These are phyloP conservation scores for Ondatra zibethicus DNA, from an alignment of 2,113 vertebrate genomes.

Conservation along the genomic window DNA sequence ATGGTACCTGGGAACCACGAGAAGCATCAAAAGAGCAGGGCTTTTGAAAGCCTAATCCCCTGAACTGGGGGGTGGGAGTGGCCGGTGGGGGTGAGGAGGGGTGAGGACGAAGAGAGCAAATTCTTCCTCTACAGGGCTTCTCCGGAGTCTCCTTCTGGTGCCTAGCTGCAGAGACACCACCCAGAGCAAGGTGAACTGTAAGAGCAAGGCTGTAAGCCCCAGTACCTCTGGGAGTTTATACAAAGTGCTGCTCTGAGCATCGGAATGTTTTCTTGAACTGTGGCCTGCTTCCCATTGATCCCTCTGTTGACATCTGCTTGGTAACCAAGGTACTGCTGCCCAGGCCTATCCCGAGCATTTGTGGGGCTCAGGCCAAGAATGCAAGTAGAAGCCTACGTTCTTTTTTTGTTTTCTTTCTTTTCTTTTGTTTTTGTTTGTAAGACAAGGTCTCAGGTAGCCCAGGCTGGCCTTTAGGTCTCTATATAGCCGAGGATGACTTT, in stretches of 20 bases:
- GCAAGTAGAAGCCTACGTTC: neutral
- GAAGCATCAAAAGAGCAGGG: neutral
- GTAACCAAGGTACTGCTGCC: conserved; percentile 5
- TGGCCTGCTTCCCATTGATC: conserved; percentile 10
- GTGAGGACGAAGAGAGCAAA: neutral
- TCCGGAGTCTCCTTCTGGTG: neutral
- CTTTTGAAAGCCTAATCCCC: neutral
- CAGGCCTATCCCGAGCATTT: neutral
- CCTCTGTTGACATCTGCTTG: conserved; percentile 42
- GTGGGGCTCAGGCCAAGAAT: neutral
- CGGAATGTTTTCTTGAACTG: conserved; percentile 51
- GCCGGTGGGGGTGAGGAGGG: too few relatives aligned
- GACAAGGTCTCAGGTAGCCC: neutral
- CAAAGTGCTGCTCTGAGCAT: neutral
- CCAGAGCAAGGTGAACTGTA: neutral
- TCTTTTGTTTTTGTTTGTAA: neutral
- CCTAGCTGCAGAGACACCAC: neutral
- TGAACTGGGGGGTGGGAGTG: neutral
- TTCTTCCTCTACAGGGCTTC: neutral
- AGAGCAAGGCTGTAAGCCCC: neutral
- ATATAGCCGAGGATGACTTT: neutral
- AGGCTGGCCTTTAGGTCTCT: neutral
- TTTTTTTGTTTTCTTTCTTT: neutral
- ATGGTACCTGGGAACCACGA: neutral
- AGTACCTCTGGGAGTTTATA: neutral